Conservation (phyloP, 2,113 vertebrate species). For the Dermatemys mawii region DNA sequence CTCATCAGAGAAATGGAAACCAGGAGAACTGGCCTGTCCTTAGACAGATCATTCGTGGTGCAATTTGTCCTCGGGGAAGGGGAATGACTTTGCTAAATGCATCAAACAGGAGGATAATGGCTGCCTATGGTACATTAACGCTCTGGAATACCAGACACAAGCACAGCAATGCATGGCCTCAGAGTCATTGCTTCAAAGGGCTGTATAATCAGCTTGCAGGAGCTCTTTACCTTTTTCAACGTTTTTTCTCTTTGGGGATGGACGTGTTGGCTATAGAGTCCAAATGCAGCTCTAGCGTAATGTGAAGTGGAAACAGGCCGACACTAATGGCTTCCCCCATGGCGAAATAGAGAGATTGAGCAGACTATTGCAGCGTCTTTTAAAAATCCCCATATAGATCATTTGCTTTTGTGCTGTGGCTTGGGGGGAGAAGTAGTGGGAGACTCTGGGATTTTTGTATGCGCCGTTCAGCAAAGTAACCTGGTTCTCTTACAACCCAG, state of each 20-base stretch:
- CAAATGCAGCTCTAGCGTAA: neutral
- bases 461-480: neutral
- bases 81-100: neutral
- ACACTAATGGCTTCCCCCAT: rapidly evolving
- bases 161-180: neutral
- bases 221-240: neutral
- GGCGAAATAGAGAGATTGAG: neutral
- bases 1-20: neutral
- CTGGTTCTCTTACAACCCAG: neutral
- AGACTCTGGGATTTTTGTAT: neutral
- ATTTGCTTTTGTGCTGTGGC: neutral
- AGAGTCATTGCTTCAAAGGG: neutral
- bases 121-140: neutral
- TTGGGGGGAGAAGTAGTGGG: neutral
- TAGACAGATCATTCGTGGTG: neutral
- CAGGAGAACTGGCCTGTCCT: neutral
- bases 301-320: too few species aligned
- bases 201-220: too few species aligned
- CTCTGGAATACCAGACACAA: neutral
- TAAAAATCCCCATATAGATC: neutral
- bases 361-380: neutral
- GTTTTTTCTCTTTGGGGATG: neutral
- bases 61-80: neutral
- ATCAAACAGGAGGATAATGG: neutral
- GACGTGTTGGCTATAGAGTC: neutral